Base-by-base conservation (phyloP, 1,140 invertebrate genomes). In the Cataglyphis hispanica region DNA sequence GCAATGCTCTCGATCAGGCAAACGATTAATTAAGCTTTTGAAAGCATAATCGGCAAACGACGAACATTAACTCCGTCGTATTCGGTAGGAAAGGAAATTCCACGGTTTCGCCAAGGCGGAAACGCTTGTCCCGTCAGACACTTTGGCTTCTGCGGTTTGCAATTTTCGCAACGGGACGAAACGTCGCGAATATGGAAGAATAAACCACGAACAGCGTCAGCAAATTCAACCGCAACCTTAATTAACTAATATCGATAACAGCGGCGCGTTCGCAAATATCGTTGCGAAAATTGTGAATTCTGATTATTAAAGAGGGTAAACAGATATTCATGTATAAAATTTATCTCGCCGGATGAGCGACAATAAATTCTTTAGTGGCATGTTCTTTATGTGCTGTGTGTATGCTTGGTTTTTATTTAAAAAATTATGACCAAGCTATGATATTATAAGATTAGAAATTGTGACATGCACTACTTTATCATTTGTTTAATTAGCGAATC, bases 81-180 rank as follows among this genome's bases (percentile, higher is more conserved):
- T 27, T 84, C 27, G 81, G 10, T n/a, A 27, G 22, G 7, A 61
- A 43, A 25, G 74, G 27, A 70, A 86, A 75, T 60, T 69, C 69
- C 58, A 46, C 7, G 13, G 64, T 85, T 64, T 72, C 40, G 81
- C 31, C 50, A 70, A 67, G n/a, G 43, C 61, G 85, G 76, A 86
- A 87, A 85, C 27, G 13, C 25, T 53, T 34, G 43, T 58, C 19
- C 19, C 22, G 6, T 25, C 61, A 19, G 22, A 84, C 31, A 86
- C 61, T n/a, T n/a, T 56, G 53, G 61, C 53, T 84, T 63, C 43
- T 72, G 86, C 60, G 75, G 84, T 80, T 87, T 87, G 56, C 67
- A 86, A 87, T 86, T 86, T 78, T 84, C 81, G 19, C 43, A 27
- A 83, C 34, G 63, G 56, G 58, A 64, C 77, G 53, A 37, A 22